Evolutionary conservation across 2,797 vertebrate species (phyloP), one percentile per base, ranked within the genome.

Genomic region (Limnodromus scolopaceus): DNA sequence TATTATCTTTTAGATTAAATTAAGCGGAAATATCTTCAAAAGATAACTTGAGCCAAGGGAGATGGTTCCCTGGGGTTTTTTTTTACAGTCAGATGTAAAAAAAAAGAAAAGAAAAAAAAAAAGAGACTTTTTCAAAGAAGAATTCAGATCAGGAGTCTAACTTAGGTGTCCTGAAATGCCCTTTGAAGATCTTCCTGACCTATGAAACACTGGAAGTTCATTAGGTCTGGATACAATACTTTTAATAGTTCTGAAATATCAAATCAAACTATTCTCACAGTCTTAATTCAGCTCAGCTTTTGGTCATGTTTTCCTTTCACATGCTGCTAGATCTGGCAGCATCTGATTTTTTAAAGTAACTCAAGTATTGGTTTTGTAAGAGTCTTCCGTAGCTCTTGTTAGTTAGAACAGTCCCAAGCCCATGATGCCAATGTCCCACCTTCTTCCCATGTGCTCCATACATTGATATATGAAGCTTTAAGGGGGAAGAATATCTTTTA

Each of bases 51-150:
- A 60, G 12, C 43, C n/a, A 76, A 71, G 48, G 8, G 13, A 81
- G 2, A 23, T 34, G 5, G 16, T 48, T 86, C 30, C 15, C 0
- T 3, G 39, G 39, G 3, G 6, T 0, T 16, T 16, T 22, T 68
- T 55, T 84, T 45, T 28, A 57, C 7, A 43, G 5, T 3, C 10
- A 27, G 5, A 66, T 16, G n/a, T n/a, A n/a, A n/a, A 60, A 5
- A 36, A 28, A 41, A 39, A 25, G 55, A n/a, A n/a, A 36, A 71
- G 25, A 28, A n/a, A 32, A 36, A 71, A 30, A 28, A 23, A 1
- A 25, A 12, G 17, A 48, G 8, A 3, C 0, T 48, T 71, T 71
- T 87, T 34, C 11, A 45, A 75, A 64, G 39, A 77, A 36, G 10
- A 39, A 49, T 63, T 89, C 11, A 28, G 9, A 15, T 74, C 18